Evolutionary conservation across 2,113 vertebrate species (phyloP), one percentile per base, ranked within the genome.

Genomic region (Centropus unirufus): DNA sequence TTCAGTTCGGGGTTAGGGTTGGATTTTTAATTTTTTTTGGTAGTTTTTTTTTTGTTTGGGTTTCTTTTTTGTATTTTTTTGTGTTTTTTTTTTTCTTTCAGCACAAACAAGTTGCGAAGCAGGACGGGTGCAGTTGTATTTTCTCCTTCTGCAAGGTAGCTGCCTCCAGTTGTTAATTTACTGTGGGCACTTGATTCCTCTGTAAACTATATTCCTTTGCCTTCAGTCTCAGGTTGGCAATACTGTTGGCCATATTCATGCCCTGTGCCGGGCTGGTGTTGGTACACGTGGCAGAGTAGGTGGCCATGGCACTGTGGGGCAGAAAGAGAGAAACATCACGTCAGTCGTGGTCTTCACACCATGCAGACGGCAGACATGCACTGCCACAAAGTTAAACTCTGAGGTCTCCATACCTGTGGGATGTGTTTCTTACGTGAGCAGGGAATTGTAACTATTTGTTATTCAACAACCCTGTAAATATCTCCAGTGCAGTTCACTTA

Each of bases 191-290:
- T 97, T 99, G 99, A 98, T 99, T 99, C 97, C 98, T 98, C 98
- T 98, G 98, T 98, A 99, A 98, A 99, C 99, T 99, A 98, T 99
- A 99, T 97, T 99, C 99, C 98, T 99, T 99, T 98, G 99, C 99
- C 98, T 99, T 99, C 97, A 99, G 99, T 98, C 99, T 98, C 98
- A 99, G 99, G 98, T 99, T 99, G 97, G 99, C 99, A 97, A 99
- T 99, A 98, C 99, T 99, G 98, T 99, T 99, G 97, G 99, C 99
- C 99, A 99, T 99, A 97, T 99, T 99, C 99, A 99, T 99, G 89
- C 99, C 99, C 98, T 99, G 99, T 30, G 99, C 98, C 7, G 99
- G 98, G 98, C 98, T 99, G 98, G 98, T 96, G 90, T 99, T 99
- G 98, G 99, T 98, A 98, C 99, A 99, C 69, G 98, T 98, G 97